Base-by-base conservation (phyloP, 2,888 invertebrate genomes). In the Prosopocoilus inquinatus region DNA sequence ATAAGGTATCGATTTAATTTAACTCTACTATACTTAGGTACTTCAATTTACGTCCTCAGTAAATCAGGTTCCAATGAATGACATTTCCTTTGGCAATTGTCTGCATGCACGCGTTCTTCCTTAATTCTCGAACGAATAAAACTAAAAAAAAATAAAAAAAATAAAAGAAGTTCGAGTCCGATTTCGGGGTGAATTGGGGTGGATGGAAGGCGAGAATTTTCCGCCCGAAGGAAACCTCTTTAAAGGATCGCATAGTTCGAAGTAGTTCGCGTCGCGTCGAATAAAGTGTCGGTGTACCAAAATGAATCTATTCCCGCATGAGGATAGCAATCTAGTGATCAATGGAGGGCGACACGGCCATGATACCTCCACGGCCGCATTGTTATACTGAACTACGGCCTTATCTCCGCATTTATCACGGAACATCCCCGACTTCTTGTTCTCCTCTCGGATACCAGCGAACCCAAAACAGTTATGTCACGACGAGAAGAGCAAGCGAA, bases 221-320 rank as follows among this genome's bases (percentile, higher is more conserved):
- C 47, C 53, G 53, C 47, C 47, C 33, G 47, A 53, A 47, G 12
- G 53, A 53, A 41, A 16, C 47, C 47, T 53, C 47, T 34, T 53
- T 53, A 53, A 53, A 28, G 20, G 53, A 53, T 45, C 34, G 45
- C 34, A 51, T 36, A 33, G 44, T 43, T 47, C 50, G 47, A 53
- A 53, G 47, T 53, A 53, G 53, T 53, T 41, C 47, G 47, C 47
- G 55, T 50, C 55, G 50, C 55, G 46, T 49, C 58, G 61, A 65
- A 66, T 67, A 65, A 68, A 66, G 65, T 68, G 62, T 63, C 64
- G 75, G 75, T 75, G 64, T 70, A 74, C 74, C 75, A 68, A 75
- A 75, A 76, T 75, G 76, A 75, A 74, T 76, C 75, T 74, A 75
- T 76, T 75, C 74, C 73, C 72, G 70, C 69, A 68, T 68, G 71